Evolutionary conservation across 2,888 invertebrate genomes (phyloP).

Genomic region (Rhodophaea formosa): DNA sequence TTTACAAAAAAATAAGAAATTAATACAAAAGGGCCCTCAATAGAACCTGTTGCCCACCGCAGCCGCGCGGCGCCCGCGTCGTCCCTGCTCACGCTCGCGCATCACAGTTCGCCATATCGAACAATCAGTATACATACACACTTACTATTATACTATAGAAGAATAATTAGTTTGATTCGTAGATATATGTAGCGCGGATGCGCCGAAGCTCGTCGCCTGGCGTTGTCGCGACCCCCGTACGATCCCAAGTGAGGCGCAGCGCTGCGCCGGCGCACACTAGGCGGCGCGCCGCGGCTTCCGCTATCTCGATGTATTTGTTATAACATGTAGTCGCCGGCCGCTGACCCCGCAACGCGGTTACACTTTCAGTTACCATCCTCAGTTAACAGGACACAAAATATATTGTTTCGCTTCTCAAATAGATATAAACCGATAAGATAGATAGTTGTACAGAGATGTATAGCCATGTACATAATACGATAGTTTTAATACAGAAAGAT

Average conservation of each 20-base stretch:
- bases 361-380: conserved; percentile 70
- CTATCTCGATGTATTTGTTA: conserved; percentile 79
- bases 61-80: conserved; percentile 62
- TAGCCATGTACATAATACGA: conserved; percentile 74
- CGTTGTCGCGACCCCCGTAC: conserved; percentile 3
- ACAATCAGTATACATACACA: conserved; percentile 73
- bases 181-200: conserved; percentile 73
- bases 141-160: conserved; percentile 79
- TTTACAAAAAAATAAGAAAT: conserved; percentile 88
- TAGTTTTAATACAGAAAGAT: conserved; percentile 77
- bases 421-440: conserved; percentile 71
- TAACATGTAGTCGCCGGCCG: conserved; percentile 75
- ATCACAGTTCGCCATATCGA: conserved; percentile 60
- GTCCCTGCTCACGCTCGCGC: conserved; percentile 48
- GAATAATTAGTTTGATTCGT: conserved; percentile 81
- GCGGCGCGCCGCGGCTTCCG: conserved; percentile 43
- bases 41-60: conserved; percentile 89
- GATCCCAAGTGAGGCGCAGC: not conserved
- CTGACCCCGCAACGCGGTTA: conserved; percentile 57
- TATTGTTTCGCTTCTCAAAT: conserved; percentile 67
- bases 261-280: conserved; percentile 25
- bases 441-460: conserved; percentile 76
- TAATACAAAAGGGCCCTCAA: conserved; percentile 92
- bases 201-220: conserved; percentile 43
- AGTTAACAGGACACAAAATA: conserved; percentile 59